Percentiles rank a stretch among this genome's conserved stretches.
Evolutionary conservation across 1,140 invertebrate genomes (phyloP).

Genomic region (Zelostemma sp.): DNA sequence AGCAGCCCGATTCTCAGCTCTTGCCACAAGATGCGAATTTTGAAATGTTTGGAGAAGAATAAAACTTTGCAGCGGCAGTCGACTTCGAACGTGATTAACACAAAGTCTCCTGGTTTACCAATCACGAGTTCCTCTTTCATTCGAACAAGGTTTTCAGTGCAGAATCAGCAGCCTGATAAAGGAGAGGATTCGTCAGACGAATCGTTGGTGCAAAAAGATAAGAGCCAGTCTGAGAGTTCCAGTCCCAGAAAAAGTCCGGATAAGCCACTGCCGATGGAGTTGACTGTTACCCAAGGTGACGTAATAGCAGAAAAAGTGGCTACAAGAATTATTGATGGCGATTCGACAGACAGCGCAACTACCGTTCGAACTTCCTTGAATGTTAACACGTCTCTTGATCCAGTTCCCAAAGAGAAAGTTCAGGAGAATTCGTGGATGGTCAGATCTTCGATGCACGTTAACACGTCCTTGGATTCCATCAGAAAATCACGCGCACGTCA

Average conservation of each 20-base stretch:
- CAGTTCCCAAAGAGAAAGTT: no score
- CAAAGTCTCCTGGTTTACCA: conserved; percentile 27
- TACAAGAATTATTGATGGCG: conserved; percentile 5
- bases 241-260: not conserved
- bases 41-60: conserved; percentile 14
- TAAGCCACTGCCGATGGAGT: conserved; percentile 42
- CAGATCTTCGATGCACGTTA: conserved; percentile 52
- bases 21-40: not conserved
- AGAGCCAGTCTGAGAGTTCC: no score
- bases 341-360: conserved; percentile 5
- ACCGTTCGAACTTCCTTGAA: conserved; percentile 46
- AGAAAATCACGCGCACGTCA: conserved; percentile 18
- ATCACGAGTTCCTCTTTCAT: conserved; percentile 55
- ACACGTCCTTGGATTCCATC: conserved; percentile 54
- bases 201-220: no score
- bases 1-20: conserved; percentile 17
- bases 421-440: no score
- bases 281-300: conserved; percentile 21
- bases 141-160: not conserved
- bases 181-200: no score
- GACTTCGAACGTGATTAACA: conserved; percentile 8
- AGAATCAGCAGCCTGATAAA: no score
- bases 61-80: not conserved
- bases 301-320: conserved; percentile 10
- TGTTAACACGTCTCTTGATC: conserved; percentile 55